phyloP scores from a whole-genome alignment of 35 echinoderm and acorn worm species.

The Apostichopus japonicus region DNA sequence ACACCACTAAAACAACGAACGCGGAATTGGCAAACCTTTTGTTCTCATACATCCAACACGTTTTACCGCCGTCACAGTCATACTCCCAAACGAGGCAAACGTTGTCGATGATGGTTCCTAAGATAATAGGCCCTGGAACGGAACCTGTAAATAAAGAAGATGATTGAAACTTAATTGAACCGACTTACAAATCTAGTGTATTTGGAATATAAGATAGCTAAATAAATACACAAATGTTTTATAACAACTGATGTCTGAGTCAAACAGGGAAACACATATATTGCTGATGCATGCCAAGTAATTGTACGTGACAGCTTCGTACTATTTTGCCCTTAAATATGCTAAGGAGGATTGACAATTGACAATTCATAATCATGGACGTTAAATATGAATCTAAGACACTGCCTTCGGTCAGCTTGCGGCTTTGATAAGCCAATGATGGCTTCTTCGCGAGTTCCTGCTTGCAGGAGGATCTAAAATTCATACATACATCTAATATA shows the following conservation, averaged over 20 bases:
- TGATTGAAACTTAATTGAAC: background rate
- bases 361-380: too few relatives aligned
- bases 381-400: too few relatives aligned
- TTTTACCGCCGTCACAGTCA: slow-evolving; percentile 57
- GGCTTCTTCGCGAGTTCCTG: too few relatives aligned
- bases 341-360: background rate
- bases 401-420: too few relatives aligned
- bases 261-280: background rate
- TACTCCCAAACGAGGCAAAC: slow-evolving; percentile 77
- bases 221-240: background rate
- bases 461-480: too few relatives aligned
- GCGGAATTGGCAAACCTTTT: slow-evolving; percentile 35
- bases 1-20: slow-evolving; percentile 50
- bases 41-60: slow-evolving; percentile 85
- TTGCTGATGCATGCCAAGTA: too few relatives aligned
- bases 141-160: slow-evolving; percentile 47
- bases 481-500: too few relatives aligned
- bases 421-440: too few relatives aligned
- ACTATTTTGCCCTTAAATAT: background rate
- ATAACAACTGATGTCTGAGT: background rate
- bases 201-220: background rate
- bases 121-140: slow-evolving; percentile 83
- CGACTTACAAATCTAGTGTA: background rate
- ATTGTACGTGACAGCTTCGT: too few relatives aligned
- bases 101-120: slow-evolving; percentile 77